Percentiles rank a stretch among this genome's conserved stretches.
phyloP scores from a whole-genome alignment of 2,888 invertebrate species.

The Polyommatus iphigenia region DNA sequence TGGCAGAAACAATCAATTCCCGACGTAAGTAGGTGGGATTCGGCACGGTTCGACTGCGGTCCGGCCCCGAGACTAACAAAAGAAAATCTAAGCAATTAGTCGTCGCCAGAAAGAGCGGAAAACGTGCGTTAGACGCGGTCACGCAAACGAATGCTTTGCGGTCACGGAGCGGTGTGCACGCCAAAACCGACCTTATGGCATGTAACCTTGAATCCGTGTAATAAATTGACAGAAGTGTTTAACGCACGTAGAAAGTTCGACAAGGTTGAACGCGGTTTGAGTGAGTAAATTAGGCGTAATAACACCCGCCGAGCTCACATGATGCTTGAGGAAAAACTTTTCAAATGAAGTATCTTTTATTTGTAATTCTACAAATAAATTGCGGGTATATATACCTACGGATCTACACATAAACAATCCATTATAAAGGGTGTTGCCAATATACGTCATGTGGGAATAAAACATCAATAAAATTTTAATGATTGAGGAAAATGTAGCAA shows the following conservation, averaged over 20 bases:
- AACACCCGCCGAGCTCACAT: background rate
- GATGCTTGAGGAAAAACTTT: background rate
- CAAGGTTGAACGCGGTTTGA: background rate
- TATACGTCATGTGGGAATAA: background rate
- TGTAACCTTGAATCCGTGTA: conserved; percentile 38
- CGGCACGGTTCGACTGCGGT: conserved; percentile 71
- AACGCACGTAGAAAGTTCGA: conserved; percentile 31
- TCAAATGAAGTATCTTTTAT: background rate
- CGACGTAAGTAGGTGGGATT: conserved; percentile 78
- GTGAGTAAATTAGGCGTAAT: background rate
- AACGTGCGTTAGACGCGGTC: conserved; percentile 77
- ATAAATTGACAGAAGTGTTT: conserved; percentile 31
- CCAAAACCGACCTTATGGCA: conserved; percentile 39
- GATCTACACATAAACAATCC: background rate
- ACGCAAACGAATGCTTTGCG: conserved; percentile 61
- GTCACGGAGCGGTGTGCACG: conserved; percentile 51
- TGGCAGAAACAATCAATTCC: conserved; percentile 79
- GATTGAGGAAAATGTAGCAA: background rate
- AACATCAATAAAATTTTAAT: background rate
- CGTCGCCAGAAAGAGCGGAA: conserved; percentile 80
- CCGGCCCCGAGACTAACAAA: conserved; percentile 78
- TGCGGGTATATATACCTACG: background rate
- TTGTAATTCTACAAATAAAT: background rate
- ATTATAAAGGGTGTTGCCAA: background rate
- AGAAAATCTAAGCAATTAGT: conserved; percentile 81